Evolutionary conservation across 2,113 vertebrate species (phyloP), one percentile per base, ranked within the genome.

Genomic region (Illadopsis cleaveri): DNA sequence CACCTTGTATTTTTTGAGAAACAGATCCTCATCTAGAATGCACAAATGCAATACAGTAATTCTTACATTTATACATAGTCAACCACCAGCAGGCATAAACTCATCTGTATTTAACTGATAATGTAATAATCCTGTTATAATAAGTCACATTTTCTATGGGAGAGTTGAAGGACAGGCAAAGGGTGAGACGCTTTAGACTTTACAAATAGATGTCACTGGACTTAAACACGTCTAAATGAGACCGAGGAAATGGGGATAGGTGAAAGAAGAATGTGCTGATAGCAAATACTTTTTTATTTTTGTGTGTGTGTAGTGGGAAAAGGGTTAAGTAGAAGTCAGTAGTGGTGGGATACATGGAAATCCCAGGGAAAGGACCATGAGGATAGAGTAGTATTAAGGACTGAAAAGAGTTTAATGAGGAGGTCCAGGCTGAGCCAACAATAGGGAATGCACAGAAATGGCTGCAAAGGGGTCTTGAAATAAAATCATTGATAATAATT

Each of bases 71-170:
- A 33, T 51, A 72, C 24, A 40, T 88, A 37, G 37, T 72, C 57
- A 72, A 48, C 48, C 10, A 56, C 15, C 50, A 94, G 56, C 30
- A 31, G 51, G 35, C 64, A 73, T 75, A 38, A 47, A 31, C 47
- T 86, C 12, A 42, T 69, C 62, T 88, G 28, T 82, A 70, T 80
- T 80, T 95, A 89, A 77, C 40, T 77, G 68, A 25, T 65, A 80
- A 82, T 78, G 8, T 83, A 80, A 64, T 84, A 62, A 40, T 64
- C 35, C 51, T 91, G 13, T 68, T 89, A 47, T 2, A 89, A 56
- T 78, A 84, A 91, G 62, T 91, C 60, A 68, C 51, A 37, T 56
- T 91, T 95, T 89, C 50, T 85, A 1, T 8, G 22, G 44, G 31
- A 62, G 33, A 56, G 27, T 58, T 89, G 87, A 89, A 89, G 81